Evolutionary conservation across 1,140 invertebrate genomes (phyloP), one percentile per base, ranked within the genome.

Genomic region (Drusus annulatus): DNA sequence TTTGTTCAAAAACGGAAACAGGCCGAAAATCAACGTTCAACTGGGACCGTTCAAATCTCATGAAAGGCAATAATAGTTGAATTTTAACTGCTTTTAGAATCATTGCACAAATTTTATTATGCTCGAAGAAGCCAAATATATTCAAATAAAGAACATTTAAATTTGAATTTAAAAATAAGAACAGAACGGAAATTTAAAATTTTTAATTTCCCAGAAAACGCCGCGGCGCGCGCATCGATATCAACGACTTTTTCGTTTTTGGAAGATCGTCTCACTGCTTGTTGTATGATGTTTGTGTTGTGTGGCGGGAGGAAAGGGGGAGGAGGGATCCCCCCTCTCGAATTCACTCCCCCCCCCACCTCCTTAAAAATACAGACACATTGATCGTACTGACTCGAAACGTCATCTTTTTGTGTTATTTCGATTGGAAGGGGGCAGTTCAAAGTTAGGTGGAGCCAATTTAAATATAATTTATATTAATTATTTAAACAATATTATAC

Each of bases 391-490:
- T 45, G 62, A n/a, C 2, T 28, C n/a, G 62, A 65, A 65, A 31
- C 62, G 62, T 65, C 62, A 65, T 65, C 23, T 65, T 65, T 65
- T 65, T 65, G 28, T 65, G 16, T 65, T 65, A 65, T 65, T 65
- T 25, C 62, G 28, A 65, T 65, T 65, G 62, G 62, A 17, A 65
- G 15, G 56, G 56, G 1, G 56, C 16, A 60, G 56, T 3, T 23
- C 10, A 23, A 60, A 60, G 2, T 23, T 56, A 8, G 16, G 19
- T 23, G 36, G 0, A 45, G 36, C 13, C 36, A 45, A 45, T 45
- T 45, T 36, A 36, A 36, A 7, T 7, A 36, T 7, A n/a, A n/a
- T n/a, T n/a, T n/a, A n/a, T n/a, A n/a, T n/a, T n/a, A n/a, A n/a
- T n/a, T n/a, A n/a, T n/a, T n/a, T n/a, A n/a, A n/a, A n/a, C n/a